Evolutionary conservation across 2,888 invertebrate genomes (phyloP), one percentile per base, ranked within the genome.

Genomic region (Aspidiotus rigidus): DNA sequence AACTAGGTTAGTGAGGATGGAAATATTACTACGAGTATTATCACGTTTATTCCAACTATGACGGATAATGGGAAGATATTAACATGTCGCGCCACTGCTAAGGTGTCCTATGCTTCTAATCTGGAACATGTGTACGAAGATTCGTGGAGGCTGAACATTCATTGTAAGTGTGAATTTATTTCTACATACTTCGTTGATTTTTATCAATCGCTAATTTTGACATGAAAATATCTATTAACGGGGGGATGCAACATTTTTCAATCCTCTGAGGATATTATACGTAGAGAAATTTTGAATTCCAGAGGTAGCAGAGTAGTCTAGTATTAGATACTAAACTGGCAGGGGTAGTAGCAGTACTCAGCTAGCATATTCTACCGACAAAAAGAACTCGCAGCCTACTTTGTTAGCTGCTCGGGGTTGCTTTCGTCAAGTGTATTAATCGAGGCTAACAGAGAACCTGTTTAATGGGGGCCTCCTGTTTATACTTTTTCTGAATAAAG

Each of bases 101-200:
- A 77, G 69, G 78, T 72, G 11, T 70, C 70, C 7, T 53, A 66
- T 54, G 28, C 71, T n/a, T 55, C 56, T 0, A 70, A 62, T n/a
- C 61, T 62, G 17, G 81, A 85, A 62, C 82, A 86, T 73, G 83
- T 92, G 41, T 84, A 85, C 74, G 74, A 74, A 64, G 74, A 75
- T 66, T 74, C 73, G 13, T 75, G 75, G 75, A 74, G 74, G 66
- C 72, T 75, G 7, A 74, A 74, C 70, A 73, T 75, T 70, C 72
- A 72, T 54, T 74, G 75, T 75, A 67, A 74, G 74, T 74, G 56
- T n/a, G 28, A 28, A 11, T 15, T n/a, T 39, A 44, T 61, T 60
- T 69, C 41, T 41, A 13, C 42, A 0, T 42, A n/a, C 28, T 3
- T 66, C 56, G 10, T 56, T 15, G 56, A 7, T 39, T 59, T 39